Evolutionary conservation across 2,888 invertebrate species (phyloP).

Genomic region (Leucophenga montana): DNA sequence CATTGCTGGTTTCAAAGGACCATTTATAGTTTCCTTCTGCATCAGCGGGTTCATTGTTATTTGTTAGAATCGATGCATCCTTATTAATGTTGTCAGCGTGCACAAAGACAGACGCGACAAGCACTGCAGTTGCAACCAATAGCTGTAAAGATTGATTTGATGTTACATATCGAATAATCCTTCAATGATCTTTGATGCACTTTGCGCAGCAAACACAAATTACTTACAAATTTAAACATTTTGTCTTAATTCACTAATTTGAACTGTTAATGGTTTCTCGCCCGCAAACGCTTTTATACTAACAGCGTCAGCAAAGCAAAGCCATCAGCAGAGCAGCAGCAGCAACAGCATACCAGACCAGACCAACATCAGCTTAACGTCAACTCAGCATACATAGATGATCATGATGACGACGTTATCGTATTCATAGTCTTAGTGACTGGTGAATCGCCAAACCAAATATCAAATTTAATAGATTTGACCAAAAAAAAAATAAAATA

Average conservation of each 20-base stretch:
- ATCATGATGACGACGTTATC: neutral
- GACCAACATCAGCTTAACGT: no score
- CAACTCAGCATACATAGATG: neutral
- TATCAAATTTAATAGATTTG: conserved; percentile 48
- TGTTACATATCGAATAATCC: conserved; percentile 43
- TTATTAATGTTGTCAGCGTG: conserved; percentile 69
- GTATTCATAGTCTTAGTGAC: conserved; percentile 30
- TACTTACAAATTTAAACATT: conserved; percentile 53
- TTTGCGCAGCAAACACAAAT: neutral
- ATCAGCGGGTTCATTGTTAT: conserved; percentile 69
- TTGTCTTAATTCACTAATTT: conserved; percentile 52
- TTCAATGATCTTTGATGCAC: neutral
- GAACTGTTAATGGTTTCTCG: conserved; percentile 59
- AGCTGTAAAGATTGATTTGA: conserved; percentile 47
- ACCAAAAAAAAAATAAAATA: conserved; percentile 38
- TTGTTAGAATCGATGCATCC: conserved; percentile 72
- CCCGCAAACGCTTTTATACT: conserved; percentile 59
- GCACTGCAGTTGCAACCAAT: conserved; percentile 54
- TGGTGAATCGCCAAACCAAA: conserved; percentile 44
- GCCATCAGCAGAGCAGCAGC: no score
- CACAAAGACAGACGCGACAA: conserved; percentile 62
- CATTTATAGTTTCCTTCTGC: conserved; percentile 73
- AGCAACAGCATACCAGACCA: no score
- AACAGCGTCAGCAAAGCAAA: conserved; percentile 24
- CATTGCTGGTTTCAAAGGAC: conserved; percentile 76